Conservation (phyloP, 2,888 invertebrate species). For the Loripinus fragilis region DNA sequence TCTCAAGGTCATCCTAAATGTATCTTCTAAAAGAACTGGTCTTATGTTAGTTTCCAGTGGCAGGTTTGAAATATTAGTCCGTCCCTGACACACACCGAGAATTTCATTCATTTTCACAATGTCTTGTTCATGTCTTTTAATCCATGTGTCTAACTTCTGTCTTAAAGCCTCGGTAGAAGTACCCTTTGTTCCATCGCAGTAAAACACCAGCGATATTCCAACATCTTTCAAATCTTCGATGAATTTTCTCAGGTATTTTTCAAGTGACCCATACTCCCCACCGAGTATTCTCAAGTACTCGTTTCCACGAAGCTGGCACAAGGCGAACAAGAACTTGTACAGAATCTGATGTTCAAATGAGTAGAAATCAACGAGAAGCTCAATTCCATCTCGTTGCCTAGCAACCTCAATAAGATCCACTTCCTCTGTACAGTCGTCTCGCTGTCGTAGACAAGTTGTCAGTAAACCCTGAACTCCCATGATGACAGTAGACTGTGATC, state of each 20-base stretch:
- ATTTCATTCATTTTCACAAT: slow-evolving; percentile 69
- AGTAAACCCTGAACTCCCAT: slow-evolving; percentile 79
- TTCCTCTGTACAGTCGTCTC: slow-evolving; percentile 68
- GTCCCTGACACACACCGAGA: slow-evolving; percentile 69
- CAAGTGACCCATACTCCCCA: slow-evolving; percentile 77
- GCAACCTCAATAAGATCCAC: slow-evolving; percentile 78
- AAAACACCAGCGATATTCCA: slow-evolving; percentile 78
- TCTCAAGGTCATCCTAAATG: slow-evolving; percentile 69
- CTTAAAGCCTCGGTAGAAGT: slow-evolving; percentile 66
- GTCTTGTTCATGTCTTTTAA: slow-evolving; percentile 70
- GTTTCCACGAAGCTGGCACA: slow-evolving; percentile 66
- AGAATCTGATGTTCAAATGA: slow-evolving; percentile 75
- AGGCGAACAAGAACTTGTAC: slow-evolving; percentile 70
- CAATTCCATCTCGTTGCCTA: slow-evolving; percentile 68
- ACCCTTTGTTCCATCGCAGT: slow-evolving; percentile 79
- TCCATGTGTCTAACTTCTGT: slow-evolving; percentile 79
- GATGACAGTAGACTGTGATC: no score
- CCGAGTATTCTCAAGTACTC: slow-evolving; percentile 75
- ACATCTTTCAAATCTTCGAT: slow-evolving; percentile 71
- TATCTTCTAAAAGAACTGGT: slow-evolving; percentile 79
- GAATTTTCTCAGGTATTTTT: slow-evolving; percentile 72
- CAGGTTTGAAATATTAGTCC: slow-evolving; percentile 59
- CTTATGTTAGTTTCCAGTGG: slow-evolving; percentile 64
- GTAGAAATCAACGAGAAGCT: slow-evolving; percentile 80
- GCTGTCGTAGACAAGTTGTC: slow-evolving; percentile 65